Percentiles rank a stretch among this genome's conserved stretches.
Conservation (phyloP, 2,797 vertebrate genomes). For the Meda fulgida region DNA sequence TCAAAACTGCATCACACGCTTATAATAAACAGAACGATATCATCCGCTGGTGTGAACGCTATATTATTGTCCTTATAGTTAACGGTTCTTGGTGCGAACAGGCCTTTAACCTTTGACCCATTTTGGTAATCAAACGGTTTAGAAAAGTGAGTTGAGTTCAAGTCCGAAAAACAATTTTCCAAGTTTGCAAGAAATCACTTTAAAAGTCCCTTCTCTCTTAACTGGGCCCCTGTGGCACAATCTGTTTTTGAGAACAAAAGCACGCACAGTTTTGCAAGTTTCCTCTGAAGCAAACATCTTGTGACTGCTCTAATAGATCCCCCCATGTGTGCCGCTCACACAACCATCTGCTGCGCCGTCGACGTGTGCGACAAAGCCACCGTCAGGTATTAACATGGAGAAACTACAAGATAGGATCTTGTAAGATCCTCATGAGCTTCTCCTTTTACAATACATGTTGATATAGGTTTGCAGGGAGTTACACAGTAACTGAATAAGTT, state of each 20-base stretch:
- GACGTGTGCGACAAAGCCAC: not conserved
- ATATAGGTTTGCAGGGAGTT: not conserved
- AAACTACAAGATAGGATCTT: not conserved
- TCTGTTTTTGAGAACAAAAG: constrained; percentile 34
- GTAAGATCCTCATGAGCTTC: constrained; percentile 4
- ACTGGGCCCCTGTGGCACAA: not conserved
- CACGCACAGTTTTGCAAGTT: not conserved
- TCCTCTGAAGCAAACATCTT: constrained; percentile 21
- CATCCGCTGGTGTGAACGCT: not conserved
- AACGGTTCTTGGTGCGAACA: not conserved
- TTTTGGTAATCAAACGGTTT: not conserved
- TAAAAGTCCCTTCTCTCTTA: not conserved
- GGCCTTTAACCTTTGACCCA: not conserved
- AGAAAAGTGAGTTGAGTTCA: not conserved
- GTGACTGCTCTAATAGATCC: constrained; percentile 13
- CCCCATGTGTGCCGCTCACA: constrained; percentile 22
- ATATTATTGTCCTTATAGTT: not conserved
- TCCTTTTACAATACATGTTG: not conserved
- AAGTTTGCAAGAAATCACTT: not conserved
- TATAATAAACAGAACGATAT: not conserved
- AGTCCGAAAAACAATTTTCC: not conserved
- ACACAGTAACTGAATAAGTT: not conserved
- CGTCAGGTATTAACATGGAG: not conserved
- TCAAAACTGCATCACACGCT: not conserved
- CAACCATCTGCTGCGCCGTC: constrained; percentile 19